A percentile compares a stretch with the other conserved stretches of the same genome.
Conservation (phyloP, 2,888 invertebrate genomes). For the Cacoxenus indagator region DNA sequence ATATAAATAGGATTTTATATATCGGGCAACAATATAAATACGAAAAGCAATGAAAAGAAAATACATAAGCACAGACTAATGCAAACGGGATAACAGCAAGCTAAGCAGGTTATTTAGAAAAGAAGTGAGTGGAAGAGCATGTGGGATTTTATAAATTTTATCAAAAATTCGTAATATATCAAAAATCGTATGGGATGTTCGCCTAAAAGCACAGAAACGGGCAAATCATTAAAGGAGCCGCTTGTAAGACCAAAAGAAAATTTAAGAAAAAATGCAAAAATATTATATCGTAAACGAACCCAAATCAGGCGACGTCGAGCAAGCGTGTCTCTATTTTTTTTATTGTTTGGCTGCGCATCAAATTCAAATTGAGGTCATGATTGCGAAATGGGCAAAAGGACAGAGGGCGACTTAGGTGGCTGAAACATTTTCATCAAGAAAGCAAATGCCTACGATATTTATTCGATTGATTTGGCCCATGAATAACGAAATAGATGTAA, state of each 20-base stretch:
- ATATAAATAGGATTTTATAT: neutral
- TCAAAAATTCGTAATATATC: neutral
- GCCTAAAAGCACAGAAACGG: neutral
- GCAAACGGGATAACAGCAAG: neutral
- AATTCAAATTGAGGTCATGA: conserved; percentile 68
- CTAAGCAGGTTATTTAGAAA: neutral
- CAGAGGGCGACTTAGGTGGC: neutral
- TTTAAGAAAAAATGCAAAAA: conserved; percentile 39
- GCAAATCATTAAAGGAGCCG: neutral
- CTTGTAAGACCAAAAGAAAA: neutral
- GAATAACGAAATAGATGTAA: neutral
- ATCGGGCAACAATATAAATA: neutral
- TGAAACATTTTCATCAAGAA: conserved; percentile 19
- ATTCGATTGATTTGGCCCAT: neutral
- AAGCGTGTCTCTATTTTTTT: conserved; percentile 10
- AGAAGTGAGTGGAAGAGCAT: too few species aligned
- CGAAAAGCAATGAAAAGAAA: neutral
- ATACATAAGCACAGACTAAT: neutral
- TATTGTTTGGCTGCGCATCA: conserved; percentile 59
- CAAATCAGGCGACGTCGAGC: conserved; percentile 60
- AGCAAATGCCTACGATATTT: conserved; percentile 13
- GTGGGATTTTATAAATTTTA: too few species aligned
- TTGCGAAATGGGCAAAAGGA: conserved; percentile 37
- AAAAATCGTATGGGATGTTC: conserved; percentile 1
- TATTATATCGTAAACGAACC: conserved; percentile 51